phyloP scores from a whole-genome alignment of 2,797 vertebrate genomes.

The Alca torda region DNA sequence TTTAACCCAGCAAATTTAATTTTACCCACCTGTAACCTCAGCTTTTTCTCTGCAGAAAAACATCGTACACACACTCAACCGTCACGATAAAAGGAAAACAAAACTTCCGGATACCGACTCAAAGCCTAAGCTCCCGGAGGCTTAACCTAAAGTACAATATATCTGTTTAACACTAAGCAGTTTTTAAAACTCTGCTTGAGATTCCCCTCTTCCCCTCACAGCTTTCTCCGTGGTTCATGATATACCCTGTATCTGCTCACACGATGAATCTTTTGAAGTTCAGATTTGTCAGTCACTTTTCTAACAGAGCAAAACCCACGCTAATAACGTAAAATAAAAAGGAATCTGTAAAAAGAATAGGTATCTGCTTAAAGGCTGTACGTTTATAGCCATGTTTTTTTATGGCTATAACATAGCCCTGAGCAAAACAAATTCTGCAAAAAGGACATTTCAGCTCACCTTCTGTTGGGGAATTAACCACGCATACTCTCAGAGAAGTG shows the following conservation, averaged over 20 bases:
- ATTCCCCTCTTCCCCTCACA: neutral
- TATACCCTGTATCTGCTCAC: constrained; percentile 35
- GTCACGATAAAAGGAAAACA: constrained; percentile 49
- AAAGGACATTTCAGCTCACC: neutral
- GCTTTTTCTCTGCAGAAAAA: neutral
- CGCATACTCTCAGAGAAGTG: neutral
- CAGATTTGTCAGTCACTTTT: constrained; percentile 30
- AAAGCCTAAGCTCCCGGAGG: constrained; percentile 45
- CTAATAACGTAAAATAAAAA: constrained; percentile 31
- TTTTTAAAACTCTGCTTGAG: constrained; percentile 58
- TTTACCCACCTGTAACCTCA: neutral
- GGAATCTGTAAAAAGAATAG: neutral
- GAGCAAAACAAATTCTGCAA: neutral
- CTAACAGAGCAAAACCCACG: neutral
- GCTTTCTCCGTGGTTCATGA: constrained; percentile 46
- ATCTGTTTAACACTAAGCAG: constrained; percentile 29
- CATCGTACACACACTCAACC: neutral
- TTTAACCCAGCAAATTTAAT: neutral
- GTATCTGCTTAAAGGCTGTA: neutral
- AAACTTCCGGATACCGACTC: constrained; percentile 51
- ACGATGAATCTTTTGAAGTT: constrained; percentile 58
- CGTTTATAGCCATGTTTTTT: neutral
- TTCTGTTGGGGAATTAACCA: neutral
- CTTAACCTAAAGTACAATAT: constrained; percentile 47
- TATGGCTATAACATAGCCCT: neutral